These are phyloP conservation scores for Muscicapa striata DNA, from an alignment of 2,797 vertebrate species.

Conservation along the genomic window DNA sequence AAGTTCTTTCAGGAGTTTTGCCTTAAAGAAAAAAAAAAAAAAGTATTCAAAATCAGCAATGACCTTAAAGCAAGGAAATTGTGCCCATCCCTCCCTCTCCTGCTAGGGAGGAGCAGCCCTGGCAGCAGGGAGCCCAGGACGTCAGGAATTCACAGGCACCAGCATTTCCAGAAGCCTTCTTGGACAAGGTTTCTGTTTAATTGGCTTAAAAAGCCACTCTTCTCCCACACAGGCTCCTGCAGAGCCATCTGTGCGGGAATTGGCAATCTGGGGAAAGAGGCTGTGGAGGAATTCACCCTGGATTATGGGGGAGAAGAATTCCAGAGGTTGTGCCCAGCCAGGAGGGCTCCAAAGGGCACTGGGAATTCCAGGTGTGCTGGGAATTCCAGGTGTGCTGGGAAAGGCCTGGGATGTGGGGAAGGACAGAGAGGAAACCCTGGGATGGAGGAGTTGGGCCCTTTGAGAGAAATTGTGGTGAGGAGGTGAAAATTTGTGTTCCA, in stretches of 20 bases:
- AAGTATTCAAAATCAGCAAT: background rate
- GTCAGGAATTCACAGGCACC: conserved; percentile 69
- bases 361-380: background rate
- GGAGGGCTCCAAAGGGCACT: background rate
- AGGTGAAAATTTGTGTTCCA: background rate
- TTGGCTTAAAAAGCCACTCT: conserved; percentile 76
- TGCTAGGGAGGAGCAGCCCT: background rate
- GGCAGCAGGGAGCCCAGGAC: conserved; percentile 44
- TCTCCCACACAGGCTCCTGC: conserved; percentile 69
- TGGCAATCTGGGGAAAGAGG: conserved; percentile 70
- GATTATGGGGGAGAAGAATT: background rate
- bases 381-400: background rate
- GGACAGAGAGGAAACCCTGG: background rate
- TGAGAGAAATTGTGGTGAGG: background rate
- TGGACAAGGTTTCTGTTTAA: conserved; percentile 74
- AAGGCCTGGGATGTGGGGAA: background rate
- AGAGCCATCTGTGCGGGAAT: conserved; percentile 73
- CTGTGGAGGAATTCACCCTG: conserved; percentile 66
- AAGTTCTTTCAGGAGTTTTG: background rate
- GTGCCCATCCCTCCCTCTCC: conserved; percentile 15
- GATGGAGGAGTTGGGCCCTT: background rate
- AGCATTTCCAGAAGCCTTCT: conserved; percentile 68
- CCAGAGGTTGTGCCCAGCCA: conserved; percentile 40
- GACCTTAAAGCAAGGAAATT: conserved; percentile 26
- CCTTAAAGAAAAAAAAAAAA: background rate